Evolutionary conservation across 2,797 vertebrate genomes (phyloP).

Genomic region (Pseudochirops corinnae): DNA sequence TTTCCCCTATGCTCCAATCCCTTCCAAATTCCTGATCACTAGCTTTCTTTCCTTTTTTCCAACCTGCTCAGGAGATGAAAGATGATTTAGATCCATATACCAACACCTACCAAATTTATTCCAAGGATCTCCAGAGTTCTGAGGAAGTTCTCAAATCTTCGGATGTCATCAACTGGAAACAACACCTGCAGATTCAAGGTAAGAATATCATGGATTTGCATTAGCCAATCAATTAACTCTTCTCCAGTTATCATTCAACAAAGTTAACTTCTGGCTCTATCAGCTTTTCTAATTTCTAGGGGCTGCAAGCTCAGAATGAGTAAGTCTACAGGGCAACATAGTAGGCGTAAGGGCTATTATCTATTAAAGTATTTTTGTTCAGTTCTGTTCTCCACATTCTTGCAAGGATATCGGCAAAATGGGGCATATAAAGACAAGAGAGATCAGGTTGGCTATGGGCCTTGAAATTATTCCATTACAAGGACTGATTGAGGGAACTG

Average conservation of each 20-base stretch:
- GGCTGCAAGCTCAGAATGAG: not conserved
- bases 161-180: slow-evolving; percentile 75
- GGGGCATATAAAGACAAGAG: not conserved
- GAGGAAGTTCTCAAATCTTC: slow-evolving; percentile 53
- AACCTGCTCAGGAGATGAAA: slow-evolving; percentile 64
- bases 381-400: not conserved
- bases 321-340: not conserved
- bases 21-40: not conserved
- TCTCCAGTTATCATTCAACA: not conserved
- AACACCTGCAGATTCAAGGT: slow-evolving; percentile 79
- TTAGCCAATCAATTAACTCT: not conserved
- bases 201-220: not conserved
- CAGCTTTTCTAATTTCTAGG: not conserved
- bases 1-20: not conserved
- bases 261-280: not conserved
- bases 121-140: slow-evolving; percentile 60
- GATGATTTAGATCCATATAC: slow-evolving; percentile 73
- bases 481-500: not conserved
- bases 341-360: not conserved
- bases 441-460: not conserved
- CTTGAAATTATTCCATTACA: not conserved
- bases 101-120: slow-evolving; percentile 75
- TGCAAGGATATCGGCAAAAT: not conserved
- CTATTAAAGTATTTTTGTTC: not conserved
- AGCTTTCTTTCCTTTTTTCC: not conserved